Percentiles rank a stretch among this genome's conserved stretches.
Evolutionary conservation across 2,113 vertebrate species (phyloP).

Genomic region (Phodopus roborovskii): DNA sequence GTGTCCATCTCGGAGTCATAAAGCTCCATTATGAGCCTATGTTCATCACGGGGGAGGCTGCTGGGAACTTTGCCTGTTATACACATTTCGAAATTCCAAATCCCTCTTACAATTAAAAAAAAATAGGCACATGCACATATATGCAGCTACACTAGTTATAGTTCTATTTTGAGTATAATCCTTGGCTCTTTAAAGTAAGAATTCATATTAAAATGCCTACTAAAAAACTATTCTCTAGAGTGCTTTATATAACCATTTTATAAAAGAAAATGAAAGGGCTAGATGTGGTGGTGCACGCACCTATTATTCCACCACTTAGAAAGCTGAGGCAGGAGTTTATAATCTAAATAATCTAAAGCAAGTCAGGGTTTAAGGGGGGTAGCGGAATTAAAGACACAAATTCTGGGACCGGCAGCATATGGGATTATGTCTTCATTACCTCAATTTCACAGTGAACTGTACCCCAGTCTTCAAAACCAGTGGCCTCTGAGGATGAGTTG

Average conservation of each 20-base stretch:
- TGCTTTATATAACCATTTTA: neutral
- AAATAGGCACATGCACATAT: no score
- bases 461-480: conserved; percentile 97
- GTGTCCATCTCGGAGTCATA: neutral
- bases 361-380: neutral
- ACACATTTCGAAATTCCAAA: neutral
- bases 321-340: neutral
- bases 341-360: neutral
- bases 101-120: neutral
- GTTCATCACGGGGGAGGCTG: neutral
- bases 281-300: neutral
- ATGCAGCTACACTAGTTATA: neutral
- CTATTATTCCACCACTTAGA: neutral
- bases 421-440: conserved; percentile 83
- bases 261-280: neutral
- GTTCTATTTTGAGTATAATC: neutral
- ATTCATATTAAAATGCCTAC: neutral
- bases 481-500: conserved; percentile 96
- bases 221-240: neutral
- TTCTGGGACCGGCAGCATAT: neutral
- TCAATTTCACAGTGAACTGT: conserved; percentile 96
- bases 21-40: neutral
- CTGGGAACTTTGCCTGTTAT: neutral
- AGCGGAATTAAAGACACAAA: neutral
- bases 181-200: neutral